Conservation (phyloP, 2,113 vertebrate genomes). For the Ivindomyrus marchei region DNA sequence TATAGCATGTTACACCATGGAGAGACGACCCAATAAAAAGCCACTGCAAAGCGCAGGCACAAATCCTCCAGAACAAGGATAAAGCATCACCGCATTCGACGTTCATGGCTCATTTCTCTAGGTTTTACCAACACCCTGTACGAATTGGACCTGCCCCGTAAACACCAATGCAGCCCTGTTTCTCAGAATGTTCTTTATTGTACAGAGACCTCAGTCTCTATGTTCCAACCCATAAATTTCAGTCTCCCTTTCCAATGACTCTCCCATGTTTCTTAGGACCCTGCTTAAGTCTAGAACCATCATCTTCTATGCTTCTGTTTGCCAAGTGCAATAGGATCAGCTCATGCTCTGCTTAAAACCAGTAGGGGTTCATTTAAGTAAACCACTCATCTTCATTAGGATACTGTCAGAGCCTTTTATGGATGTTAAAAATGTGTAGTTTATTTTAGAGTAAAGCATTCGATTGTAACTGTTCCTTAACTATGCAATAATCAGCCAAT, state of each 20-base stretch:
- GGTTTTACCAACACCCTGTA: neutral
- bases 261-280: neutral
- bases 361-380: neutral
- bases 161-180: neutral
- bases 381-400: neutral
- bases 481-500: neutral
- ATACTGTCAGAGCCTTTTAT: neutral
- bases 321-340: neutral
- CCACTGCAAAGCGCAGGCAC: neutral
- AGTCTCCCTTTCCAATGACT: neutral
- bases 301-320: neutral
- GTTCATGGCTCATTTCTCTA: neutral
- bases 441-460: neutral
- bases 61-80: neutral
- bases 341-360: neutral
- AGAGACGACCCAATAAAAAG: constrained; percentile 1
- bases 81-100: neutral
- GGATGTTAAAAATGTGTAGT: neutral
- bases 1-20: neutral
- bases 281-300: neutral
- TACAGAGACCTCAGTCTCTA: neutral
- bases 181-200: neutral
- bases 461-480: neutral
- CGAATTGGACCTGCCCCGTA: neutral
- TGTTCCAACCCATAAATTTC: neutral